A percentile compares a stretch with the other conserved stretches of the same genome.
Conservation (phyloP, 2,797 vertebrate genomes). For the Xenops minutus region DNA sequence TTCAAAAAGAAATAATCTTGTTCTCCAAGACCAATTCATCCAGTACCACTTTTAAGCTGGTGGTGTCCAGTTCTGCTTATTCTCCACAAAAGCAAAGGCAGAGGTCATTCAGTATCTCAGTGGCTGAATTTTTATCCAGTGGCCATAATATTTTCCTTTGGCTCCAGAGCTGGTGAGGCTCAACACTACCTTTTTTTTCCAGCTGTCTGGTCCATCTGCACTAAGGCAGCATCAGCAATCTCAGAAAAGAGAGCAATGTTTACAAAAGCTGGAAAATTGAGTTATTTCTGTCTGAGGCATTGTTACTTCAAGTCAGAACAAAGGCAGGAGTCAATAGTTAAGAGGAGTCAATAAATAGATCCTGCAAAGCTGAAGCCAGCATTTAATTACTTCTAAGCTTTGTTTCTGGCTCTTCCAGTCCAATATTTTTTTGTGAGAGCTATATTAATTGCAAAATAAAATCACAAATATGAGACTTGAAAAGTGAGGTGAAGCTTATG, state of each 20-base stretch:
- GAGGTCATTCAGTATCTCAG: background rate
- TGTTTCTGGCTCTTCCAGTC: background rate
- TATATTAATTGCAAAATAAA: background rate
- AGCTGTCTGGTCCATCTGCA: background rate
- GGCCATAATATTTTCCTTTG: background rate
- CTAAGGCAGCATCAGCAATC: background rate
- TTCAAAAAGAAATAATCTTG: background rate
- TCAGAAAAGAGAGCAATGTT: background rate
- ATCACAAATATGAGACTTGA: background rate
- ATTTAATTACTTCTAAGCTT: background rate
- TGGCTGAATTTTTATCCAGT: background rate
- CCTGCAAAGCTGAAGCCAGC: background rate
- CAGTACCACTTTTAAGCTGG: background rate
- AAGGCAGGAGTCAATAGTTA: background rate
- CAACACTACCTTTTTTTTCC: background rate
- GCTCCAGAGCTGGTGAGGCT: background rate
- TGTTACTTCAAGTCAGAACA: background rate
- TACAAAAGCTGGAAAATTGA: background rate
- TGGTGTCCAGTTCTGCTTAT: background rate
- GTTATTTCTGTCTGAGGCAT: background rate
- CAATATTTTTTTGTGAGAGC: background rate
- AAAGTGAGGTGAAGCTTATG: background rate
- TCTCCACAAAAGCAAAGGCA: background rate
- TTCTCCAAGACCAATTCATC: background rate
- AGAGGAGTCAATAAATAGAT: background rate